Conservation (phyloP, 2,113 vertebrate species). For the Leucoraja erinaceus region DNA sequence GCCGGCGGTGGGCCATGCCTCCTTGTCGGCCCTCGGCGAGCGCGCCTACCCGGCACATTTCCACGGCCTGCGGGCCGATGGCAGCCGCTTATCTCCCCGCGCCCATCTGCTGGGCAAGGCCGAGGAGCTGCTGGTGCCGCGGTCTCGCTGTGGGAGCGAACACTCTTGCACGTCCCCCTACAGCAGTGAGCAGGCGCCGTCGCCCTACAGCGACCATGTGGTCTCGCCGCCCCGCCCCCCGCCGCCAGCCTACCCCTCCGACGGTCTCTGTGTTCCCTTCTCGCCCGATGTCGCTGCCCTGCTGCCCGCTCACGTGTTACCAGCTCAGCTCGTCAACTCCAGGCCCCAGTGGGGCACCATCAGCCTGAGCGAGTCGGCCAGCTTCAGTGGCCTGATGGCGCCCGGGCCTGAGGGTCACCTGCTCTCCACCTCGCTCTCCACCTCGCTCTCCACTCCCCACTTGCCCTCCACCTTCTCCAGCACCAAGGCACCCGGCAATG, state of each 20-base stretch:
- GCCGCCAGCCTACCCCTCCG: slow-evolving; percentile 59
- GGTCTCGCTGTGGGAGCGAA: slow-evolving; percentile 77
- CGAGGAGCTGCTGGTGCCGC: slow-evolving; percentile 73
- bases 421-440: slow-evolving; percentile 92
- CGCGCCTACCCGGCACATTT: slow-evolving; percentile 79
- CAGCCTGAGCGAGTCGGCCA: slow-evolving; percentile 77
- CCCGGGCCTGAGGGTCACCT: slow-evolving; percentile 80
- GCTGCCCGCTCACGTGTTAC: slow-evolving; percentile 71
- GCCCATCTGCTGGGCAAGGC: slow-evolving; percentile 80
- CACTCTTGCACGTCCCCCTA: slow-evolving; percentile 81
- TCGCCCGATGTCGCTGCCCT: slow-evolving; percentile 78
- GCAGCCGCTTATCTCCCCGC: slow-evolving; percentile 73
- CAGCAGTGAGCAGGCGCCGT: slow-evolving; percentile 87
- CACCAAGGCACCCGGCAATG: slow-evolving; percentile 65
- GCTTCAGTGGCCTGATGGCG: slow-evolving; percentile 79
- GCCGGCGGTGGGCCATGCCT: slow-evolving; percentile 73
- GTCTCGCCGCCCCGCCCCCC: slow-evolving; percentile 80
- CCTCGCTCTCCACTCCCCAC: slow-evolving; percentile 83
- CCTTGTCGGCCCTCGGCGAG: slow-evolving; percentile 69
- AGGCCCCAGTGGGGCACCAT: slow-evolving; percentile 87
- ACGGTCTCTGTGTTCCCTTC: slow-evolving; percentile 70
- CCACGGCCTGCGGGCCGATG: slow-evolving; percentile 65
- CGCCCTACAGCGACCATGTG: slow-evolving; percentile 91
- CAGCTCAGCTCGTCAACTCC: slow-evolving; percentile 68
- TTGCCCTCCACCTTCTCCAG: slow-evolving; percentile 82